Evolutionary conservation across 1,140 invertebrate species (phyloP), one percentile per base, ranked within the genome.

Genomic region (Cydia pomonella): DNA sequence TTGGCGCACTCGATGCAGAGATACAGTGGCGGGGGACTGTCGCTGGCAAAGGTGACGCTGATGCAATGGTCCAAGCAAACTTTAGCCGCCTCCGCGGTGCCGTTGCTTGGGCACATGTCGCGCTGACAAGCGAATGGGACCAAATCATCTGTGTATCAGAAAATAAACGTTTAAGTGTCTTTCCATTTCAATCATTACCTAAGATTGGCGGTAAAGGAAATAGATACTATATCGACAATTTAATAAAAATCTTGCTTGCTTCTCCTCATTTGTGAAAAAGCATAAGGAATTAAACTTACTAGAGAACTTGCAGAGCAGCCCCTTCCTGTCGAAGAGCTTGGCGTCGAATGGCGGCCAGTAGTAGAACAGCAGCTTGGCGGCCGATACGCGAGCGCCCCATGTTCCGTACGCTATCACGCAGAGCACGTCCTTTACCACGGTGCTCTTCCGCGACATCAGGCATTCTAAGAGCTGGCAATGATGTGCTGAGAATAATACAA

Each of bases 261-360:
- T 38, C 33, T 38, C 33, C 9, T 10, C 7, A 9, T 38, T 38
- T 1, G 33, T 38, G 29, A 38, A 38, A 9, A 38, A 38, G 33
- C 33, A 44, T 16, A 2, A 12, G 7, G 13, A 16, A 16, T 44
- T 12, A 50, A 12, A 85, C 94, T 94, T 89, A 98, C 97, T 97
- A 76, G 97, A 96, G 87, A 98, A 96, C 93, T 98, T 98, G 78
- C 97, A 96, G 72, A 98, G 95, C 44, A 98, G 94, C 0, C 97
- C 96, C 85, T 97, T 97, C 63, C 98, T 94, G 88, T 99, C 98
- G 84, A 98, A 97, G 2, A 98, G 94, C 85, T 97, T 97, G 21
- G 98, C 97, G 94, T 99, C 99, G 80, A 99, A 97, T 2, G 98
- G 97, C n/a, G 99, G 99, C 98, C 99, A 99, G 90, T 99, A 99